These are phyloP conservation scores for Fulica atra DNA, from an alignment of 2,113 vertebrate species.

Conservation along the genomic window DNA sequence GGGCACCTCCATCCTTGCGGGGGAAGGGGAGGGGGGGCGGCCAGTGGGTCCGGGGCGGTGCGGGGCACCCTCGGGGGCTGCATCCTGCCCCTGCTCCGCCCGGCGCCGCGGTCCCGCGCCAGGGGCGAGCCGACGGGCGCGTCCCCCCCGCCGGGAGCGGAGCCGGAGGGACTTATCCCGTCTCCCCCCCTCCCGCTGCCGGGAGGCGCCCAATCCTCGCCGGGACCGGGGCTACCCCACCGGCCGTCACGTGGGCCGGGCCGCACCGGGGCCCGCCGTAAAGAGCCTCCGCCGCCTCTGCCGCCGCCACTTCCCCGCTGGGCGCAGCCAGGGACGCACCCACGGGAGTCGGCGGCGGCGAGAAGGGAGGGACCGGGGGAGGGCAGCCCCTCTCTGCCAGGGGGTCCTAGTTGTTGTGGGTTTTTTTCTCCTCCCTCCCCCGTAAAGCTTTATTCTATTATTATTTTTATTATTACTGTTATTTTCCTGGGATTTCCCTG, in stretches of 20 bases:
- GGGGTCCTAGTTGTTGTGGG: too few species aligned
- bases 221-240: constrained; percentile 65
- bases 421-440: neutral
- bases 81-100: neutral
- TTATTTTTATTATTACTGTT: neutral
- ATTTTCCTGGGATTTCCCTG: constrained; percentile 2
- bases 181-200: neutral
- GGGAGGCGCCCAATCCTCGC: constrained; percentile 29
- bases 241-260: constrained; percentile 79
- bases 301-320: constrained; percentile 74
- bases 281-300: constrained; percentile 66
- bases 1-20: neutral
- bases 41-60: neutral
- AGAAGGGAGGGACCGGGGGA: neutral
- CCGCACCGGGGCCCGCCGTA: constrained; percentile 70
- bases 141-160: neutral
- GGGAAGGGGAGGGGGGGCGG: too few species aligned
- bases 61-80: neutral
- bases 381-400: neutral
- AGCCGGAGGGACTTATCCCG: neutral
- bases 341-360: neutral
- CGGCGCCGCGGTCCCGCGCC: neutral
- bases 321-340: constrained; percentile 70
- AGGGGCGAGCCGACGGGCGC: neutral
- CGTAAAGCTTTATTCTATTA: neutral